Base-by-base conservation (phyloP, 2,888 invertebrate species). In the Itoplectis maculator region DNA sequence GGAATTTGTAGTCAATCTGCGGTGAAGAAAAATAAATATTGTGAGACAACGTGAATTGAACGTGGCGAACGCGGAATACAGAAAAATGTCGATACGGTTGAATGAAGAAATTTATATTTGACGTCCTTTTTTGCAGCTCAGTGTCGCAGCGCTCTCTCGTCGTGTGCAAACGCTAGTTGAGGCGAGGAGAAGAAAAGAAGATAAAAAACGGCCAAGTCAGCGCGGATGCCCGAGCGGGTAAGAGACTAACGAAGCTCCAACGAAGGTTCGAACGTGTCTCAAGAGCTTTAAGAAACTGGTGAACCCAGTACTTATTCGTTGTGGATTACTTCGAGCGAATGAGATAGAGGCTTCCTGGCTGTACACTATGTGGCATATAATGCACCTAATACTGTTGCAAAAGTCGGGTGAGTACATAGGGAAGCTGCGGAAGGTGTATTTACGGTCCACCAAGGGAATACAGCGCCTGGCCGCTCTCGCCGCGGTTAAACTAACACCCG, bases 261-360 rank as follows among this genome's bases (percentile, higher is more conserved):
- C 59, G 23, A 61, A 69, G 77, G 51, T 59, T 77, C 77, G 77
- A 69, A 77, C 61, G 77, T 61, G 69, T 77, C 77, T 77, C 69
- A 61, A 77, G 61, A 77, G 77, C 77, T 69, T 69, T 77, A 69
- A 77, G 69, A 69, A 69, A 77, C 68, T 61, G n/a, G 68, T 61
- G 47, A 77, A 69, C 23, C 68, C 15, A 37, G 40, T 61, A 66
- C 56, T 75, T 66, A 61, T 61, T 61, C 69, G 69, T 77, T 69
- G 77, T 69, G 61, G 69, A 69, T 77, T 69, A 77, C 61, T 49
- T 49, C 69, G 69, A 69, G 23, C 69, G 69, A 69, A 68, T 49
- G 45, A 49, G 66, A 61, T 59, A 37, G 37, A 68, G 56, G 59
- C 59, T 45, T 29, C 56, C 15, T 29, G 3, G 13, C 37, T 37